Conservation (phyloP, 1,140 invertebrate genomes). For the Steinernema khuongi region DNA sequence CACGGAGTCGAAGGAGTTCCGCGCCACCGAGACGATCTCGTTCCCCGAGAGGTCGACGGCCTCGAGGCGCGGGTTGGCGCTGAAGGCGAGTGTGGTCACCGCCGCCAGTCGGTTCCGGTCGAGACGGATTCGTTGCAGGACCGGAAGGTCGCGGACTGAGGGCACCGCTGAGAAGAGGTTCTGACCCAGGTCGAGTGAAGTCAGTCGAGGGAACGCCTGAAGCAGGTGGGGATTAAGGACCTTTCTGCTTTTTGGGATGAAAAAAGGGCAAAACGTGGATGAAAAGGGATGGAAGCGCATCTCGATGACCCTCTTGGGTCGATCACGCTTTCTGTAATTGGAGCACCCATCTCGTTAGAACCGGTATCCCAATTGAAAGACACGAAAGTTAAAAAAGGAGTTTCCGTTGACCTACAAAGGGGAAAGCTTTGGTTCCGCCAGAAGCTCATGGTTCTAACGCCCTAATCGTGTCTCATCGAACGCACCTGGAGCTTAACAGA, state of each 20-base stretch:
- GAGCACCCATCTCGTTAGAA: too few relatives aligned
- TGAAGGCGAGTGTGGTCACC: conserved; percentile 55
- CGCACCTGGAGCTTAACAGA: conserved; percentile 40
- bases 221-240: not conserved
- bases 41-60: conserved; percentile 47
- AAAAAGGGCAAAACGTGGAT: too few relatives aligned
- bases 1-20: conserved; percentile 53
- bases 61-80: conserved; percentile 45
- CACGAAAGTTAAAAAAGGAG: too few relatives aligned
- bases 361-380: too few relatives aligned
- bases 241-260: too few relatives aligned
- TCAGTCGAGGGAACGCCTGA: conserved; percentile 15
- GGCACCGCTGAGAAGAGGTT: conserved; percentile 36
- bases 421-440: conserved; percentile 4
- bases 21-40: conserved; percentile 44
- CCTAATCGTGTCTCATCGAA: too few relatives aligned
- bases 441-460: not conserved
- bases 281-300: too few relatives aligned
- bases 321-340: too few relatives aligned
- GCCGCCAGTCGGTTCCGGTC: conserved; percentile 45
- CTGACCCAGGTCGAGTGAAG: not conserved
- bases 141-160: conserved; percentile 52
- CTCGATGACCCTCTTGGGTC: too few relatives aligned
- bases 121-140: conserved; percentile 43
- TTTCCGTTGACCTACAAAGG: too few relatives aligned